These are phyloP conservation scores for Cygnus olor DNA, from an alignment of 2,797 vertebrate genomes.

Conservation along the genomic window DNA sequence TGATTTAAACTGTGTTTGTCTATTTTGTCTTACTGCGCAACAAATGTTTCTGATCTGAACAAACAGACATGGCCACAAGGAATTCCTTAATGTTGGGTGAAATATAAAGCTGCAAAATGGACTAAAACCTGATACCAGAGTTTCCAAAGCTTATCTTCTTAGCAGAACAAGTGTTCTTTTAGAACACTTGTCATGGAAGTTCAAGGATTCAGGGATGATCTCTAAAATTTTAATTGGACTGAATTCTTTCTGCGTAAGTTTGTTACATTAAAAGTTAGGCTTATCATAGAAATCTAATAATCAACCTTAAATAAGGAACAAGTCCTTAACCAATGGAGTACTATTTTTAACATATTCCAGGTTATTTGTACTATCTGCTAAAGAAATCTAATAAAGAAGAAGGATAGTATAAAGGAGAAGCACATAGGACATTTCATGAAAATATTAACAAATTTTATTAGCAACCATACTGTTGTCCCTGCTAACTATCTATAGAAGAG, in stretches of 20 bases:
- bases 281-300: not conserved
- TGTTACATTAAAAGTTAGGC: not conserved
- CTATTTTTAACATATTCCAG: not conserved
- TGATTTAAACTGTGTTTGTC: not conserved
- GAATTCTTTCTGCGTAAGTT: not conserved
- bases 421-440: not conserved
- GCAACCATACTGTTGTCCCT: not conserved
- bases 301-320: not conserved
- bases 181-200: not conserved
- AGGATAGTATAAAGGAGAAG: not conserved
- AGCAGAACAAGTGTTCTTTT: not conserved
- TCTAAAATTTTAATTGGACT: not conserved
- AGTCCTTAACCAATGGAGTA: not conserved
- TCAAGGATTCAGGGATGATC: not conserved
- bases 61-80: not conserved
- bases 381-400: constrained; percentile 22
- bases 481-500: not conserved
- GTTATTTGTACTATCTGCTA: not conserved
- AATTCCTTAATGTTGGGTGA: not conserved
- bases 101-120: not conserved
- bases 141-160: not conserved
- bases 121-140: not conserved
- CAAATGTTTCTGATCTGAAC: not conserved
- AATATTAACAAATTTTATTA: not conserved
- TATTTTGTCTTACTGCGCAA: not conserved